Evolutionary conservation across 1,140 invertebrate species (phyloP), one percentile per base, ranked within the genome.

Genomic region (Trypoxylus dichotomus): DNA sequence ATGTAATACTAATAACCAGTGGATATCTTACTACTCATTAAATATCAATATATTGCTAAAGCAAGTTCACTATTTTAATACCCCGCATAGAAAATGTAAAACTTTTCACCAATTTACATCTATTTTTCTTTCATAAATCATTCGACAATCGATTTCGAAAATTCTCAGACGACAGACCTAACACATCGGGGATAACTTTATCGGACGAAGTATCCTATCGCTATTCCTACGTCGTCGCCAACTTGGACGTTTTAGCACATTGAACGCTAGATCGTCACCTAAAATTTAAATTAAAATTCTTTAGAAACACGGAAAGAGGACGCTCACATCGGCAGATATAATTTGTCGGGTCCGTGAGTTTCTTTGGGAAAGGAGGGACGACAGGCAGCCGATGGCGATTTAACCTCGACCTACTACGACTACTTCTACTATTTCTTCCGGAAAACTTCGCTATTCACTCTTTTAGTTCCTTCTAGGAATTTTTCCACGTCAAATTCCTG

Each of bases 281-380:
- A 68, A 68, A 68, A 68, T 68, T 68, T 68, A 68, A 68, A 68
- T 68, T 68, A 68, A 68, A 68, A 68, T 68, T 68, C 60, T 68
- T 68, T 24, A 3, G 7, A 29, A 29, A 27, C 60, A 15, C 27
- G 47, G 27, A 68, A 68, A 24, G 19, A 68, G 21, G 19, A 24
- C 21, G 60, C 60, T 24, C 60, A 10, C 60, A 15, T 8, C 5
- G 60, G 27, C 60, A 68, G 60, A 68, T 68, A 27, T 68, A 68
- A 68, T 68, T 68, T 68, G 60, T 68, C 60, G 60, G 19, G 21
- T 68, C 27, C 60, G 11, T 21, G 24, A 68, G 60, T 27, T 68
- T 68, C 24, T 37, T 37, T 6, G 19, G n/a, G 15, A 54, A 54
- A 13, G 19, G 19, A 54, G 15, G 47, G 47, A 54, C 15, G 47